Percentiles rank a stretch among this genome's conserved stretches.
These are phyloP conservation scores for Macrotis lagotis DNA, from an alignment of 2,113 vertebrate genomes.

Conservation along the genomic window DNA sequence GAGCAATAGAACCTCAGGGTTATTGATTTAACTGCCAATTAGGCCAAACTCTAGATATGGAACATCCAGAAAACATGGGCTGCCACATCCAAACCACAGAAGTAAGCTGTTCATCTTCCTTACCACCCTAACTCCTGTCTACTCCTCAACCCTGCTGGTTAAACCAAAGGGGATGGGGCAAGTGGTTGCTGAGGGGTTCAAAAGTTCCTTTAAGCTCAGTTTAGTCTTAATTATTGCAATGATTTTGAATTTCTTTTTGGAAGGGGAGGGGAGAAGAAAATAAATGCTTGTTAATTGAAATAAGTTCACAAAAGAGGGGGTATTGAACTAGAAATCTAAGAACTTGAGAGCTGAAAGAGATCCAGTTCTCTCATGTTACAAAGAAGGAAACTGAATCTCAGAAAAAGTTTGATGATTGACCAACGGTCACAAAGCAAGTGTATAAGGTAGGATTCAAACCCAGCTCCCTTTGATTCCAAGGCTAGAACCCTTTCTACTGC, in stretches of 20 bases:
- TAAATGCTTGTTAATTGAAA: not conserved
- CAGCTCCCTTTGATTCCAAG: not conserved
- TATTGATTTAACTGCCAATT: not conserved
- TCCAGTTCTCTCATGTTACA: not conserved
- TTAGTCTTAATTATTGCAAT: not conserved
- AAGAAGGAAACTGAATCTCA: not conserved
- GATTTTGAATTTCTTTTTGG: not conserved
- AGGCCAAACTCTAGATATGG: not conserved
- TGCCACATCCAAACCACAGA: not conserved
- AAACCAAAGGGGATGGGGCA: not conserved
- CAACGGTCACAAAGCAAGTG: not conserved
- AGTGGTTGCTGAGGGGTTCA: not conserved
- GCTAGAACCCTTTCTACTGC: not conserved
- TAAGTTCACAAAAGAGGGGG: not conserved
- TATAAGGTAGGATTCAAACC: not conserved
- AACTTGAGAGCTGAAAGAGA: not conserved
- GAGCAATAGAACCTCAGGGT: not conserved
- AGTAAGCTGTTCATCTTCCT: too few relatives aligned
- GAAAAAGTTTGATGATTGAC: not conserved
- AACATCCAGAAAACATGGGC: not conserved
- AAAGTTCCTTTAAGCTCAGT: not conserved
- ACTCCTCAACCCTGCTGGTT: not conserved
- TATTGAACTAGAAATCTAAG: not conserved
- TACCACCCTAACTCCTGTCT: not conserved
- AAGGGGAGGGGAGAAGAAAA: not conserved